Base-by-base conservation (phyloP, 2,888 invertebrate species). In the Meiosimyza platycephala region DNA sequence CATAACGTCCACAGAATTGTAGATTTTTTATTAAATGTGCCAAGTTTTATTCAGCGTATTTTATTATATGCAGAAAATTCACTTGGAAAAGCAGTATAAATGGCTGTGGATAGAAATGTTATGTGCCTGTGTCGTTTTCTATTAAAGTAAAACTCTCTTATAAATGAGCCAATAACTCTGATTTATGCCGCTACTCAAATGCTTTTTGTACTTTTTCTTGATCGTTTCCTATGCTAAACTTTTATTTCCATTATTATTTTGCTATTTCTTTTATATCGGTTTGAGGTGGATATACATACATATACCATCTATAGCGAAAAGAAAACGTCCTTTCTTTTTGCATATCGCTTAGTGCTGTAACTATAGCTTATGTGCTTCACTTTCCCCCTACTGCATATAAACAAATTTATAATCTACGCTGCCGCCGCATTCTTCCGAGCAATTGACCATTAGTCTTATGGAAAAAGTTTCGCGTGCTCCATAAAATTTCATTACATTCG, bases 401-500 rank as follows among this genome's bases (percentile, higher is more conserved):
- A 40, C 51, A 51, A 70, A 62, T 70, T 52, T 70, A 62, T 70
- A 70, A 70, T 70, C 62, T 51, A 18, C 51, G 15, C 18, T 18
- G 60, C 51, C 47, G 57, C 64, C 48, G n/a, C 64, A 54, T 54
- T 65, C 71, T 71, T 71, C 71, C 71, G 50, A 54, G 71, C 71
- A 52, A 71, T 71, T 71, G 71, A 71, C 71, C 71, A 22, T 71
- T 50, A 51, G 54, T 71, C 71, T 64, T 70, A 55, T 62, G 65
- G 64, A 48, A 47, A 66, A 71, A 71, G 65, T 71, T 64, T 82
- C 77, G 82, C 81, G 82, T 79, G 83, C 82, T 80, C 79, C 81
- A 81, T 82, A 82, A 82, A 81, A 81, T 81, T 81, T 81, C 82
- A 81, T 82, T 81, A 82, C 81, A 79, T 81, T 82, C 80, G 80